phyloP scores from a whole-genome alignment of 2,113 vertebrate genomes.

The Rana temporaria region DNA sequence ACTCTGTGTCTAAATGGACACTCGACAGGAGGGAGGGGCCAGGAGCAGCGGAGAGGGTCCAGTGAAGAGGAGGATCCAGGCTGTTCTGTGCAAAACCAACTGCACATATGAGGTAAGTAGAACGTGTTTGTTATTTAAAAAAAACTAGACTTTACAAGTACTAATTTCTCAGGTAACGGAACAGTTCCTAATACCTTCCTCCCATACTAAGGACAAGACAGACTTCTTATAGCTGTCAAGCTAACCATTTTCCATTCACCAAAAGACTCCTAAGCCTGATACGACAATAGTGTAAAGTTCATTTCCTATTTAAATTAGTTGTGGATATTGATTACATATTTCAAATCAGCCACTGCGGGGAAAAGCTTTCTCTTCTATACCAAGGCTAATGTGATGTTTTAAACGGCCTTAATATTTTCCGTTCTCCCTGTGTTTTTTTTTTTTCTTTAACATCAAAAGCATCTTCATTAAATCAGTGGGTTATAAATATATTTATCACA shows the following conservation, averaged over 20 bases:
- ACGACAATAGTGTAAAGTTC: background rate
- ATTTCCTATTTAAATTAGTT: constrained; percentile 2
- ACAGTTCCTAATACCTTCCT: too few species aligned
- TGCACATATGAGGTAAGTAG: too few species aligned
- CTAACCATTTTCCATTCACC: background rate
- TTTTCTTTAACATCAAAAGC: constrained; percentile 59
- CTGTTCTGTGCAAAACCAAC: too few species aligned
- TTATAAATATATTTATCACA: constrained; percentile 67
- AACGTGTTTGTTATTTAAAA: too few species aligned
- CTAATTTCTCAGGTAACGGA: too few species aligned
- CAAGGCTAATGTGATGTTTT: constrained; percentile 60
- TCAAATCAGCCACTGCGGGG: background rate
- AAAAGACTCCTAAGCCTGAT: background rate
- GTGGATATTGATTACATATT: constrained; percentile 35
- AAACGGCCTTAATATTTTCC: constrained; percentile 58
- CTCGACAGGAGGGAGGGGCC: too few species aligned
- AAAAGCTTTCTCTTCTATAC: constrained; percentile 25
- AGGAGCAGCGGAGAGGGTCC: too few species aligned
- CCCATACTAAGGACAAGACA: too few species aligned
- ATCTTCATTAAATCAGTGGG: constrained; percentile 64
- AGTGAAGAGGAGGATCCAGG: too few species aligned
- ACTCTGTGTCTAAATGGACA: too few species aligned
- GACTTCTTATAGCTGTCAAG: background rate
- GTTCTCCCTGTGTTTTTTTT: constrained; percentile 48
- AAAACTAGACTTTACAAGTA: too few species aligned